Evolutionary conservation across 2,113 vertebrate species (phyloP).

Genomic region (Prochilodus magdalenae): DNA sequence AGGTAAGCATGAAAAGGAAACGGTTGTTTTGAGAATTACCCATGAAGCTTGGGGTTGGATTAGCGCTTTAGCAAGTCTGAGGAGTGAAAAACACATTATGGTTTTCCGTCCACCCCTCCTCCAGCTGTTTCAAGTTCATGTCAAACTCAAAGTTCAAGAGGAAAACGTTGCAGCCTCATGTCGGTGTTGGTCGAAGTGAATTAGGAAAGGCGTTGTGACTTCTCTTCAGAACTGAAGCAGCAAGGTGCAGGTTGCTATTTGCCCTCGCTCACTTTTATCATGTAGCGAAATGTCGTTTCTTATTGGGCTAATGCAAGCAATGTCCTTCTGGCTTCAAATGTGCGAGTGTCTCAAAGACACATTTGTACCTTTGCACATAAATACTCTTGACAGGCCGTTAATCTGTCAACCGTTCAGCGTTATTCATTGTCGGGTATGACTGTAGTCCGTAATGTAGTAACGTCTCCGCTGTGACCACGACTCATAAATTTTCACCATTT

Average conservation of each 20-base stretch:
- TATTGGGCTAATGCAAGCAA: neutral
- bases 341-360: conserved; percentile 56
- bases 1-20: conserved; percentile 18
- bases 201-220: neutral
- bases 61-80: neutral
- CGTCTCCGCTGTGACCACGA: conserved; percentile 67
- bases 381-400: conserved; percentile 61
- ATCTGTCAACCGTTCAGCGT: conserved; percentile 60
- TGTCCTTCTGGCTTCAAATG: conserved; percentile 39
- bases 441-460: conserved; percentile 62
- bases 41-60: neutral
- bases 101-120: neutral
- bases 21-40: conserved; percentile 6
- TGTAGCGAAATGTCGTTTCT: conserved; percentile 4
- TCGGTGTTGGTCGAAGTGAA: neutral
- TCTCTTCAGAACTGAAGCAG: neutral
- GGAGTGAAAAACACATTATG: neutral
- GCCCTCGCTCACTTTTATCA: conserved; percentile 1
- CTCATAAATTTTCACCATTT: conserved; percentile 70
- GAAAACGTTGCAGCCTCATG: neutral
- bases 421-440: conserved; percentile 56
- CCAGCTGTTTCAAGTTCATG: neutral
- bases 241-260: conserved; percentile 6
- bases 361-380: conserved; percentile 48
- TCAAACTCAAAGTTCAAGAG: conserved; percentile 5